phyloP scores from a whole-genome alignment of 2,797 vertebrate genomes.

The Vespertilio murinus region DNA sequence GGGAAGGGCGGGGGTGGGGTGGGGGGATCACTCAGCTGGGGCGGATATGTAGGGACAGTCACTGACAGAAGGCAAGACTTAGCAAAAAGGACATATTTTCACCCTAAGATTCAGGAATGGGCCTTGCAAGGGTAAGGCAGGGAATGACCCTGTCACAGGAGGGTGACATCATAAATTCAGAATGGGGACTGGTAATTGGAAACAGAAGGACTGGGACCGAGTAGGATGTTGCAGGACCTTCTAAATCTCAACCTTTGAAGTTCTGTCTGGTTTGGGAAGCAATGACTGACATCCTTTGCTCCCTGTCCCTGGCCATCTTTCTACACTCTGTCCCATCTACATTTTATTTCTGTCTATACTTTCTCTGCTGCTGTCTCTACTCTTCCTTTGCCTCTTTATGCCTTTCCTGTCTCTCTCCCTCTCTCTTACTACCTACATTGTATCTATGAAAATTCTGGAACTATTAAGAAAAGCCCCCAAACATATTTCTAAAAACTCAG shows the following conservation, averaged over 20 bases:
- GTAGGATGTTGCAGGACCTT: not conserved
- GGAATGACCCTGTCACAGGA: not conserved
- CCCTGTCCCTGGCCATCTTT: not conserved
- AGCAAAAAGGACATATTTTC: not conserved
- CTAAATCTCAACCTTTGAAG: not conserved
- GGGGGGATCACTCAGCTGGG: not conserved
- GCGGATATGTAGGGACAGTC: not conserved
- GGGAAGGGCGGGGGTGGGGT: not conserved
- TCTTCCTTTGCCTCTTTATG: not conserved
- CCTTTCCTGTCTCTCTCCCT: not conserved
- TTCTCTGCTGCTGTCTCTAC: not conserved
- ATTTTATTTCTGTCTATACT: not conserved
- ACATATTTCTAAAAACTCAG: constrained; percentile 42
- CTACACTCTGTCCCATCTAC: not conserved
- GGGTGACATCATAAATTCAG: not conserved
- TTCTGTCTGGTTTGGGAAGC: not conserved
- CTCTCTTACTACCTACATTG: not conserved
- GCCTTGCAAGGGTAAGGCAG: not conserved
- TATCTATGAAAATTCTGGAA: constrained; percentile 48
- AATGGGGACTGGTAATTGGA: not conserved
- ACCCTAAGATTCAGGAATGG: not conserved
- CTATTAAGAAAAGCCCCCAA: constrained; percentile 36
- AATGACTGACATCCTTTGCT: not conserved
- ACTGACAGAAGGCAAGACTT: not conserved
- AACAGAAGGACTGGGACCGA: not conserved